These are phyloP conservation scores for Prionailurus viverrinus DNA, from an alignment of 2,113 vertebrate species.

Conservation along the genomic window DNA sequence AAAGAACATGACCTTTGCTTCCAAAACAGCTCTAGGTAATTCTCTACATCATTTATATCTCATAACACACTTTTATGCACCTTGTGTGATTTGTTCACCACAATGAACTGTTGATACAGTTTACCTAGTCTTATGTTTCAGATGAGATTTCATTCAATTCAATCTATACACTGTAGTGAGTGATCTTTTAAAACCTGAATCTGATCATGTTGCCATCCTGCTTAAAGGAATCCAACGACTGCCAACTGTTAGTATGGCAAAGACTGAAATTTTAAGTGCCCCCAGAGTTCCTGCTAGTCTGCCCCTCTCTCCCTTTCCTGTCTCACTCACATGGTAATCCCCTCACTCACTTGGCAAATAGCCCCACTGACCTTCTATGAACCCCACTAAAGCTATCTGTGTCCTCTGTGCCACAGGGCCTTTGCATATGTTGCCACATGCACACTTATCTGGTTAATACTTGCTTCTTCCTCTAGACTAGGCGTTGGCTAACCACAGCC, in stretches of 20 bases:
- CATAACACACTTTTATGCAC: background rate
- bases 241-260: background rate
- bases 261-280: background rate
- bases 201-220: background rate
- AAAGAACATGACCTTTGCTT: background rate
- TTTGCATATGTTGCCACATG: background rate
- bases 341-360: background rate
- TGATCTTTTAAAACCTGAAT: background rate
- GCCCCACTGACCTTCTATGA: background rate
- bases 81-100: background rate
- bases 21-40: background rate
- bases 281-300: background rate
- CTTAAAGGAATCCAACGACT: background rate
- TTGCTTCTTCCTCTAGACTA: background rate
- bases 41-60: background rate
- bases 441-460: background rate
- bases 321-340: background rate
- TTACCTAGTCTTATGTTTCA: background rate
- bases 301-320: background rate
- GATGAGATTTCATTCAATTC: background rate
- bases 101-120: background rate
- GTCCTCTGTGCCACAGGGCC: background rate
- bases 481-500: background rate
- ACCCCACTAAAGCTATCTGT: background rate
- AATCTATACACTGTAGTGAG: background rate